Evolutionary conservation across 2,888 invertebrate species (phyloP), one percentile per base, ranked within the genome.

Genomic region (Amphipoea lucens): DNA sequence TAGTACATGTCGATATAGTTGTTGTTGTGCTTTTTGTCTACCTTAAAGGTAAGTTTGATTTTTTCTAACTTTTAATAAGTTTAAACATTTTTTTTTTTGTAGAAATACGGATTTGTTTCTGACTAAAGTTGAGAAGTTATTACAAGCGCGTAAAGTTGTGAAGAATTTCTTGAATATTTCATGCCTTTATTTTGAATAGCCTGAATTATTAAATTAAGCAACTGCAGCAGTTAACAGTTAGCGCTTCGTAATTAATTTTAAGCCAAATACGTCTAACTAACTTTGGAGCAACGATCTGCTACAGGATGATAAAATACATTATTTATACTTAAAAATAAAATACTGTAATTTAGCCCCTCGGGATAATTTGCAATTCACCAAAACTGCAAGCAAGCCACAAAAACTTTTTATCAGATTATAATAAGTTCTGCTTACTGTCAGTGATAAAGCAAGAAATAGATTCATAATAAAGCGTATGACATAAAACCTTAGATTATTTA

Each of bases 41-140:
- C 88, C 88, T 80, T 89, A 88, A 94, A 92, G 94, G 95, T 95
- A 91, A 94, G 94, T 91, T 75, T 73, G 62, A 75, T 79, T 83
- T 65, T 12, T 77, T 76, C 0, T 71, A 67, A 77, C 23, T 72
- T 66, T 62, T 14, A 14, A 20, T 70, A 40, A 63, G 23, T 62
- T 66, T 36, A 54, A 42, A 14, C n/a, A 36, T 11, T 17, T 51
- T 4, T 74, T 74, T 54, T 42, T 70, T 23, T 63, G 12, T 42
- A n/a, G 11, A 23, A 48, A 48, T 40, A 63, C 48, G 0, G 42
- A 74, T 77, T 81, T 84, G 54, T 71, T 36, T 66, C 45, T 74
- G 71, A 74, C 65, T 42, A 12, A 54, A 77, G 29, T 81, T 81
- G 66, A 71, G 62, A 72, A 81, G 29, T 81, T 20, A 29, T 40